A percentile compares a stretch with the other conserved stretches of the same genome.
These are phyloP conservation scores for Panthera leo DNA, from an alignment of 2,113 vertebrate species.

Conservation along the genomic window DNA sequence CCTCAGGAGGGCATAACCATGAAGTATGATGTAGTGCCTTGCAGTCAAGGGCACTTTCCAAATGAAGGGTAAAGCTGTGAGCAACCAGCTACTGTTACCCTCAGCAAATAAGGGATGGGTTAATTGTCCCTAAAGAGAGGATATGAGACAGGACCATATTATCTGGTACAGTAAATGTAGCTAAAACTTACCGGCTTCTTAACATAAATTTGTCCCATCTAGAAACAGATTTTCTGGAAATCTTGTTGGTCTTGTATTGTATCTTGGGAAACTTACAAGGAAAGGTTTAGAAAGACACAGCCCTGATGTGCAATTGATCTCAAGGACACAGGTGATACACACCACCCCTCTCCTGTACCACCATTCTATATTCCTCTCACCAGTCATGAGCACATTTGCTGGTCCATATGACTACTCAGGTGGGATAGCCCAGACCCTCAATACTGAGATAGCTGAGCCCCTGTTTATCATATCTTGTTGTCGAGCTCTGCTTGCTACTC, in stretches of 20 bases:
- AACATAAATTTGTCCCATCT: neutral
- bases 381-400: neutral
- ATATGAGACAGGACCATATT: neutral
- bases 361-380: neutral
- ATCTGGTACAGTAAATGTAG: neutral
- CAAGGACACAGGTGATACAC: neutral
- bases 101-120: neutral
- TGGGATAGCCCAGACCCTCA: neutral
- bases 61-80: neutral
- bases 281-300: neutral
- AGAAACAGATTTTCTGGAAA: neutral
- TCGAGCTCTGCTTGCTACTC: neutral
- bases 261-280: neutral
- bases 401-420: neutral
- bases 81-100: neutral
- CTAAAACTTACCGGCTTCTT: neutral
- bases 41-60: neutral
- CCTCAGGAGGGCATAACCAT: neutral
- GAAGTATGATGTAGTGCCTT: neutral
- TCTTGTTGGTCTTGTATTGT: neutral
- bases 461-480: neutral
- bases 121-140: neutral
- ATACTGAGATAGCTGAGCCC: neutral
- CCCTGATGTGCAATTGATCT: neutral
- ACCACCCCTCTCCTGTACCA: neutral